Evolutionary conservation across 2,113 vertebrate species (phyloP), one percentile per base, ranked within the genome.

Genomic region (Leptobrachium leishanense): DNA sequence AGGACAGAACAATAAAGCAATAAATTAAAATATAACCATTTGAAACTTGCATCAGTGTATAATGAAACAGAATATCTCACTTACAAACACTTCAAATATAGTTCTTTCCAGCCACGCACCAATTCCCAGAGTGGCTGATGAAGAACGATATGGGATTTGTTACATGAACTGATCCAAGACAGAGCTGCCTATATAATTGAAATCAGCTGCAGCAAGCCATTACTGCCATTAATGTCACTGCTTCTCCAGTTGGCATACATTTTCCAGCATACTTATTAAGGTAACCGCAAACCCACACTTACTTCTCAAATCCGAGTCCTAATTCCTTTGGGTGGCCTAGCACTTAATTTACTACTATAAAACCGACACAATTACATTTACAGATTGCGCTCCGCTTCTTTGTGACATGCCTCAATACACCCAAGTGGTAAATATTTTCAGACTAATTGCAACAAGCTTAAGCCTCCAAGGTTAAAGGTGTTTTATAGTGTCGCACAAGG

Each of bases 281-380:
- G 64, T 59, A 68, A 68, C 65, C 78, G 42, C 78, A 81, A 81
- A 81, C 78, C 64, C 64, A 74, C 66, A 74, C 64, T 81, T 74
- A 62, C 65, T 74, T 68, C 9, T 44, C 59, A 72, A 74, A 68
- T 74, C 73, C 7, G 63, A 59, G 55, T 63, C 31, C 46, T 74
- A 68, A 57, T 81, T 68, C 78, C 54, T 68, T 50, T 10, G 76
- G 50, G 68, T 64, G 64, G 50, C 43, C 73, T 74, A 74, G 53
- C 78, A 81, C 78, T 81, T 44, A 79, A 81, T 74, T 74, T 81
- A 62, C 78, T 59, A 74, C 72, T 59, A 81, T 74, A 81, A 81
- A 81, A 73, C 42, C 57, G 66, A 63, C 67, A 59, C 53, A 81
- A 81, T 81, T 81, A 70, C 71, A 74, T 74, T 81, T 55, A 68